Evolutionary conservation across 2,113 vertebrate species (phyloP).

Genomic region (Calypte anna): DNA sequence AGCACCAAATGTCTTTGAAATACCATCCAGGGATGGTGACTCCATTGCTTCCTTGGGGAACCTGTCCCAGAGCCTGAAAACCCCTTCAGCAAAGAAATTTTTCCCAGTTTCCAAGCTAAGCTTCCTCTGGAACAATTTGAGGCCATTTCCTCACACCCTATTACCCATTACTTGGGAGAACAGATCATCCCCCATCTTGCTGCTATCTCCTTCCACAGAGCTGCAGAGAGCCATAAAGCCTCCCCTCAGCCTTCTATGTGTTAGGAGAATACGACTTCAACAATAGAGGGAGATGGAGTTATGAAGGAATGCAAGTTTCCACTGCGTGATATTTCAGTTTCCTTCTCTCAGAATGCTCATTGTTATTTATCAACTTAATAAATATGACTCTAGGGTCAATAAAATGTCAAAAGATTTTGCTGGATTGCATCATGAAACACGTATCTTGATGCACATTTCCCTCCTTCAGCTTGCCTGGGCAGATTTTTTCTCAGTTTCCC

Average conservation of each 20-base stretch:
- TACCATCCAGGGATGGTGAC: no score
- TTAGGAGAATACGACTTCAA: background rate
- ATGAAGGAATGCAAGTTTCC: background rate
- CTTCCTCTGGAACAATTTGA: no score
- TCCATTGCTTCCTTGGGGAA: no score
- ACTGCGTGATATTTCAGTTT: background rate
- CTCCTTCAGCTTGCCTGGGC: background rate
- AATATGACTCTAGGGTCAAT: background rate
- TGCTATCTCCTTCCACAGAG: no score
- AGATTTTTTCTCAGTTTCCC: background rate
- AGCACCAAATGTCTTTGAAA: no score
- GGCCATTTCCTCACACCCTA: no score
- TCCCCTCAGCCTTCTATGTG: rapidly evolving
- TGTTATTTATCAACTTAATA: background rate
- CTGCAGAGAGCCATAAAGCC: no score
- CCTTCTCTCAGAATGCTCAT: background rate
- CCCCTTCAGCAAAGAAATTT: no score
- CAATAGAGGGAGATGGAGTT: background rate
- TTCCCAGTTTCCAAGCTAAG: no score
- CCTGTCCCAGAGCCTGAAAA: no score
- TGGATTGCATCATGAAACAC: background rate
- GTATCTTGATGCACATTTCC: background rate
- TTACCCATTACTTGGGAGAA: no score
- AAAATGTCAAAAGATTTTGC: background rate
- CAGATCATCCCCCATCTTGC: no score